Evolutionary conservation across 2,888 invertebrate species (phyloP).

Genomic region (Heliconius sara): DNA sequence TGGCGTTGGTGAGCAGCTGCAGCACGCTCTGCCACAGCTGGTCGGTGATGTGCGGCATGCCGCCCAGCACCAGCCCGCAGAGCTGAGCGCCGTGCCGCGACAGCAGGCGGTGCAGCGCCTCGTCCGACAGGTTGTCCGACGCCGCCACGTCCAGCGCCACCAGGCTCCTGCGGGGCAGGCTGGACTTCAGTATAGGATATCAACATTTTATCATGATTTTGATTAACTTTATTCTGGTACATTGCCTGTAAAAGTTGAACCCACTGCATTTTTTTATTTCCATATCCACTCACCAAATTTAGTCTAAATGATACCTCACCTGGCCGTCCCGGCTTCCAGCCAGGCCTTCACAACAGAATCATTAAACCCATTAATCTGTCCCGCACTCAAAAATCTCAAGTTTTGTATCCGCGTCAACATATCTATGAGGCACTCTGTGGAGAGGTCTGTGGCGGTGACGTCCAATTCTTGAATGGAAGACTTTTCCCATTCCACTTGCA

Average conservation of each 20-base stretch:
- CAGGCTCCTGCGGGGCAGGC: slow-evolving; percentile 88
- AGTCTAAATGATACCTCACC: slow-evolving; percentile 62
- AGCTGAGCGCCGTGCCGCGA: slow-evolving; percentile 95
- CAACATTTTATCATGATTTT: too few relatives aligned
- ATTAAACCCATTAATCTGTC: slow-evolving; percentile 98
- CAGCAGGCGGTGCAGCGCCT: slow-evolving; percentile 95
- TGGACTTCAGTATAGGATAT: too few relatives aligned
- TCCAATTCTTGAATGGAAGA: slow-evolving; percentile 97
- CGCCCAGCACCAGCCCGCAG: slow-evolving; percentile 93
- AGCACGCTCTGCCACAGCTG: slow-evolving; percentile 98
- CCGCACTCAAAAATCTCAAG: slow-evolving; percentile 95
- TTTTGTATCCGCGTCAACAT: slow-evolving; percentile 94
- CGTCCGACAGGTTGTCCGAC: slow-evolving; percentile 97
- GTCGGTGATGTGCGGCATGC: slow-evolving; percentile 99
- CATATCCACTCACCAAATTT: too few relatives aligned
- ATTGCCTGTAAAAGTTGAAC: too few relatives aligned
- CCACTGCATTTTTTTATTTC: too few relatives aligned
- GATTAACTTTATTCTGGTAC: too few relatives aligned
- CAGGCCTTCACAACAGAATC: slow-evolving; percentile 96
- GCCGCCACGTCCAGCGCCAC: slow-evolving; percentile 96
- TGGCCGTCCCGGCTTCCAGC: slow-evolving; percentile 92
- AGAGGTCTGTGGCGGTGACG: slow-evolving; percentile 97
- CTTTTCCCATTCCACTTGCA: slow-evolving; percentile 99
- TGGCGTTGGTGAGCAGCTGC: slow-evolving; percentile 94
- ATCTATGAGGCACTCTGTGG: slow-evolving; percentile 96